Evolutionary conservation across 2,113 vertebrate species (phyloP).

Genomic region (Raja brachyura): DNA sequence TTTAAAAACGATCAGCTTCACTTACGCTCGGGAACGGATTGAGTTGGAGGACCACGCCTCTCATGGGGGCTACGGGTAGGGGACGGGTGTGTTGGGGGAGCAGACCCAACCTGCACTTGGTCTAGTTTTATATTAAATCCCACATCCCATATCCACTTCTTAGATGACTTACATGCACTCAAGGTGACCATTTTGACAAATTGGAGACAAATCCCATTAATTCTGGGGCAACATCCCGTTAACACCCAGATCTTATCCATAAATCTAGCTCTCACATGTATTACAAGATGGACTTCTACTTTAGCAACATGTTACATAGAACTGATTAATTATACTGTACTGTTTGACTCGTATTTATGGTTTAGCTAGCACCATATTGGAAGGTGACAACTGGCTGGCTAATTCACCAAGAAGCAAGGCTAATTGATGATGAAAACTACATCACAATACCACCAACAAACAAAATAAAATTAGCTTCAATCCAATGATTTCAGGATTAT

Average conservation of each 20-base stretch:
- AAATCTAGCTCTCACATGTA: not conserved
- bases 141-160: not conserved
- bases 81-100: no score
- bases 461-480: not conserved
- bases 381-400: not conserved
- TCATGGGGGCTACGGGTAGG: no score
- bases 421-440: not conserved
- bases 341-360: not conserved
- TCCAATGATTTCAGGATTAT: not conserved
- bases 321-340: not conserved
- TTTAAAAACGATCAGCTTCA: no score
- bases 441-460: not conserved
- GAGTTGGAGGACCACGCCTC: no score
- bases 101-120: no score
- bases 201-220: no score
- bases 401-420: not conserved
- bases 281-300: not conserved
- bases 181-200: no score
- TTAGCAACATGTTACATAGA: not conserved
- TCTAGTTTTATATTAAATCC: not conserved
- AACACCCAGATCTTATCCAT: not conserved
- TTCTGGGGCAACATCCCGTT: no score
- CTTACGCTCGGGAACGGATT: no score
- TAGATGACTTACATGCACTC: not conserved
- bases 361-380: not conserved